Evolutionary conservation across 1,140 invertebrate species (phyloP).

Genomic region (Oppia nitens): DNA sequence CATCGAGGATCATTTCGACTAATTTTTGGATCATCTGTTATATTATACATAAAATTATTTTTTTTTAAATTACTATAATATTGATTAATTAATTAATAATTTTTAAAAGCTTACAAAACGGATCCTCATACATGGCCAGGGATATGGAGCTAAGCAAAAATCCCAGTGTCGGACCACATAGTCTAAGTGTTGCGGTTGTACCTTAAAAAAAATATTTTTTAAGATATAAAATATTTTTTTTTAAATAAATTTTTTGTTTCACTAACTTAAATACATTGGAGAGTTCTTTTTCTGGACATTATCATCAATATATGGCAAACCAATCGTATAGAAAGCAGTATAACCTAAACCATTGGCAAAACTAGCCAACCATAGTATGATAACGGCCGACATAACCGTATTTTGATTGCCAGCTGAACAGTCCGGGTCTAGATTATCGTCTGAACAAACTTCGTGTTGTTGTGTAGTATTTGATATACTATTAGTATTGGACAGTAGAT

Average conservation of each 20-base stretch:
- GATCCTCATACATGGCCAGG: conserved; percentile 22
- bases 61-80: background rate
- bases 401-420: background rate
- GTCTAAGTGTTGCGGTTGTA: conserved; percentile 17
- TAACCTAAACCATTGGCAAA: conserved; percentile 29
- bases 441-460: background rate
- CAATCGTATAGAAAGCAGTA: conserved; percentile 22
- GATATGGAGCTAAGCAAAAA: conserved; percentile 20
- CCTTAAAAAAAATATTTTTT: background rate
- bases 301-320: conserved; percentile 26
- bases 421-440: background rate
- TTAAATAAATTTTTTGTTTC: background rate
- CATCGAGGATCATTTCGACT: conserved; percentile 28
- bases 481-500: conserved; percentile 35
- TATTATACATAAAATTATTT: background rate
- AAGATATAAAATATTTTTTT: background rate
- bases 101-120: conserved; percentile 9
- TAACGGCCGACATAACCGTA: conserved; percentile 9
- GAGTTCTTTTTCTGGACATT: conserved; percentile 26
- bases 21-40: conserved; percentile 20
- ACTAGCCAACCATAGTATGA: background rate
- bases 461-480: background rate
- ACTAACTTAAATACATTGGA: conserved; percentile 21
- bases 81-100: no score
- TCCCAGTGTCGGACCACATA: conserved; percentile 21